Percentiles rank a stretch among this genome's conserved stretches.
Evolutionary conservation across 2,888 invertebrate species (phyloP).

Genomic region (Nomada lathburiana): DNA sequence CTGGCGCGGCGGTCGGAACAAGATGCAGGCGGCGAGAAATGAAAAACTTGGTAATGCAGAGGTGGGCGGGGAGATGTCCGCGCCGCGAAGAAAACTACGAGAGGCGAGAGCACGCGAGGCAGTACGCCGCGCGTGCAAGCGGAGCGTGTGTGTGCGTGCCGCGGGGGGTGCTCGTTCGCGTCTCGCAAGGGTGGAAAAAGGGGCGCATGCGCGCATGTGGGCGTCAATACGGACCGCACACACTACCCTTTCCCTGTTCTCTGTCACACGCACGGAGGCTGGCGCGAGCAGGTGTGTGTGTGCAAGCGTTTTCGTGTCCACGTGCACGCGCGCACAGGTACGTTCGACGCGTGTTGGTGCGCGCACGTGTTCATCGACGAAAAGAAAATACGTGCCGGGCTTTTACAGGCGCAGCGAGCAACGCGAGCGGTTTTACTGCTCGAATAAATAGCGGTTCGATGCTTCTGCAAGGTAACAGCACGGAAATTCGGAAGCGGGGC

Average conservation of each 20-base stretch:
- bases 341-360: slow-evolving; percentile 4
- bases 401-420: slow-evolving; percentile 53
- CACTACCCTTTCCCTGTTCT: slow-evolving; percentile 79
- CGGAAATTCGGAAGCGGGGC: slow-evolving; percentile 42
- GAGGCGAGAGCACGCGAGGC: slow-evolving; percentile 63
- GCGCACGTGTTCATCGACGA: slow-evolving; percentile 50
- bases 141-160: slow-evolving; percentile 35
- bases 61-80: slow-evolving; percentile 55
- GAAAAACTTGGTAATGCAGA: slow-evolving; percentile 73
- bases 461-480: slow-evolving; percentile 31
- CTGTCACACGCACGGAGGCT: slow-evolving; percentile 66
- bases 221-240: slow-evolving; percentile 82
- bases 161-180: slow-evolving; percentile 54
- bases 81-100: slow-evolving; percentile 62
- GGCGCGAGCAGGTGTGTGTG: not conserved
- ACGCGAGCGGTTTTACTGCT: slow-evolving; percentile 67
- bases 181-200: slow-evolving; percentile 64
- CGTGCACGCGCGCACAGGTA: slow-evolving; percentile 35
- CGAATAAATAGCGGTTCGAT: slow-evolving; percentile 61
- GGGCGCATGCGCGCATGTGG: slow-evolving; percentile 80
- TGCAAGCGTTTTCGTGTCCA: slow-evolving; percentile 10
- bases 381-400: slow-evolving; percentile 63
- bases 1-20: slow-evolving; percentile 57
- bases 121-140: slow-evolving; percentile 43
- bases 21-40: slow-evolving; percentile 73